Evolutionary conservation across 2,113 vertebrate species (phyloP), one percentile per base, ranked within the genome.

Genomic region (Megaceryle maxima): DNA sequence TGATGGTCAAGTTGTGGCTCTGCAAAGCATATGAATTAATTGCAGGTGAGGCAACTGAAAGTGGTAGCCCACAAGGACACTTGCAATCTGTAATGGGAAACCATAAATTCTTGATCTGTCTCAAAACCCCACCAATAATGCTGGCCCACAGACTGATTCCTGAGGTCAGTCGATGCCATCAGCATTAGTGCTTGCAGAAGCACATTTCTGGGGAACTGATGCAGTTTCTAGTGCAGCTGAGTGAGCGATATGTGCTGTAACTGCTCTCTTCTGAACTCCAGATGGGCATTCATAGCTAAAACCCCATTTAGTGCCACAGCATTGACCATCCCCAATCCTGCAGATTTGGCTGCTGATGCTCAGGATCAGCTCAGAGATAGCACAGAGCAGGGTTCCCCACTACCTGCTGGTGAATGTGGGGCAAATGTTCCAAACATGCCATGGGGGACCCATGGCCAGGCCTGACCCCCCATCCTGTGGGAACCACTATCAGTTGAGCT

Each of bases 371-470:
- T 33, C 33, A 64, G 48, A 57, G 68, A 31, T 16, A 73, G 35
- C 29, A 19, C 31, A 55, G n/a, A 90, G 6, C 59, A 66, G 33
- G 33, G 21, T 8, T 66, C 16, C 21, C 11, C 5, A 1, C 6
- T 66, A 57, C 31, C 43, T 10, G 11, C 18, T 29, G 22, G 18
- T 59, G 51, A 26, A 28, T 5, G 3, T n/a, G 19, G 7, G 6
- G 44, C 64, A 67, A 63, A 31, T 26, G 39, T 69, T 69, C 35
- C 22, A 66, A 51, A 44, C 0, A 1, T 7, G 8, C 28, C 8
- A 1, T 16, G 9, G n/a, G 5, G n/a, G 28, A 9, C 4, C 5
- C 1, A 5, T 26, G 41, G 25, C 19, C 55, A 35, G 13, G 39
- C 29, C 25, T 48, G 31, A 68, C 3, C 5, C 5, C 19, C 15